Percentiles rank a stretch among this genome's conserved stretches.
Evolutionary conservation across 2,888 invertebrate genomes (phyloP).

Genomic region (Tenthredo distinguenda): DNA sequence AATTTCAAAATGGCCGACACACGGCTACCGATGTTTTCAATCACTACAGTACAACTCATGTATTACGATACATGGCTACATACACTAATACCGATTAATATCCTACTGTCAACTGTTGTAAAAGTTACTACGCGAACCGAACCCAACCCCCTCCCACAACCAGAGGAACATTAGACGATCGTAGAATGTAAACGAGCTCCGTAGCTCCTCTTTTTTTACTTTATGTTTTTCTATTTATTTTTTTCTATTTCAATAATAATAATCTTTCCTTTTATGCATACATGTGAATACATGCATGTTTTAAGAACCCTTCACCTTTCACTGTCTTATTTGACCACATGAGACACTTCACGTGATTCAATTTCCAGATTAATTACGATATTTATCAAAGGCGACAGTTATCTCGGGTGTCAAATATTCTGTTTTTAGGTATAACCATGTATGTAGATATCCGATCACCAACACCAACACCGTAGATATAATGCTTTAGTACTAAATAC

Average conservation of each 20-base stretch:
- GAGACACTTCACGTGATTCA: neutral
- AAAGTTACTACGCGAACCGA: neutral
- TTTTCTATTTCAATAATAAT: neutral
- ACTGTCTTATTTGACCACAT: neutral
- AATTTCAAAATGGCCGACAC: constrained; percentile 48
- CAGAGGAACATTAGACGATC: constrained; percentile 6
- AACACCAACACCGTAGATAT: neutral
- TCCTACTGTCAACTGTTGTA: constrained; percentile 12
- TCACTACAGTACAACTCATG: constrained; percentile 33
- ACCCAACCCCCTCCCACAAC: neutral
- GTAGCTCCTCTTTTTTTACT: neutral
- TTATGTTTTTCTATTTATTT: neutral
- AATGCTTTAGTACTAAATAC: neutral
- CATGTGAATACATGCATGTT: neutral
- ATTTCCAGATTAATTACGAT: neutral
- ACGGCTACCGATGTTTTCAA: constrained; percentile 44
- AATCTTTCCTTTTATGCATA: neutral
- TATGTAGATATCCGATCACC: neutral
- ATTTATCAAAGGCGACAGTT: neutral
- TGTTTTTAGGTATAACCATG: constrained; percentile 21
- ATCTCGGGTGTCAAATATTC: constrained; percentile 24
- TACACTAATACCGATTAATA: constrained; percentile 1
- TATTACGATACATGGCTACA: neutral
- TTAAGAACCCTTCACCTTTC: neutral
- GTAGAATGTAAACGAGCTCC: constrained; percentile 1